Evolutionary conservation across 2,888 invertebrate genomes (phyloP).

Genomic region (Troides oblongomaculatus): DNA sequence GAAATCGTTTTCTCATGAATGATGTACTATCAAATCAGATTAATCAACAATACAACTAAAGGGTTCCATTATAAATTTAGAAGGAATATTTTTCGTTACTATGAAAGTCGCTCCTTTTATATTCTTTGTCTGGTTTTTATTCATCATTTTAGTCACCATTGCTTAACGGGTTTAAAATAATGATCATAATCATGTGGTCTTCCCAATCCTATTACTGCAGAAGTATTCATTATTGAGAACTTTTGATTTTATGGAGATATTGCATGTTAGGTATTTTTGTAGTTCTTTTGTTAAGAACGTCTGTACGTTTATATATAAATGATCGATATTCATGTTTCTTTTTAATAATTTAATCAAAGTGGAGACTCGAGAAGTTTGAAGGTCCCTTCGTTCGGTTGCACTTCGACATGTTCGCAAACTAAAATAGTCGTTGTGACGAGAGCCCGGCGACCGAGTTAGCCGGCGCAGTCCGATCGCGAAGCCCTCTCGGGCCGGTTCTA

Average conservation of each 20-base stretch:
- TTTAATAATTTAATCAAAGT: not conserved
- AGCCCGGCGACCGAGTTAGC: slow-evolving; percentile 77
- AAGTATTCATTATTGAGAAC: not conserved
- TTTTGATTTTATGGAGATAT: no score
- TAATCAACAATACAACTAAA: no score
- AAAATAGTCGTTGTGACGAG: slow-evolving; percentile 74
- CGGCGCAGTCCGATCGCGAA: slow-evolving; percentile 72
- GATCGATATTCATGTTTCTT: not conserved
- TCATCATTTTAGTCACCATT: not conserved
- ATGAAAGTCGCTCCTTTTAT: not conserved
- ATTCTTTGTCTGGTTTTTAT: not conserved
- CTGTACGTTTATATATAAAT: not conserved
- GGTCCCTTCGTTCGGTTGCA: slow-evolving; percentile 69
- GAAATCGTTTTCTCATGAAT: no score
- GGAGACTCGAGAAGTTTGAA: slow-evolving; percentile 46
- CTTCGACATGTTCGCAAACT: slow-evolving; percentile 78
- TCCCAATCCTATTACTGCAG: not conserved
- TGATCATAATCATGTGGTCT: not conserved
- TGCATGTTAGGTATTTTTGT: no score
- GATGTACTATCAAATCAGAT: no score
- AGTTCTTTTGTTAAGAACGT: not conserved
- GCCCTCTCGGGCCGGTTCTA: slow-evolving; percentile 77
- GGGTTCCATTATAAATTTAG: no score
- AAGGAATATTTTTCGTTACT: not conserved
- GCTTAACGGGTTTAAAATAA: not conserved